Conservation (phyloP, 2,888 invertebrate species). For the Acleris holmiana region DNA sequence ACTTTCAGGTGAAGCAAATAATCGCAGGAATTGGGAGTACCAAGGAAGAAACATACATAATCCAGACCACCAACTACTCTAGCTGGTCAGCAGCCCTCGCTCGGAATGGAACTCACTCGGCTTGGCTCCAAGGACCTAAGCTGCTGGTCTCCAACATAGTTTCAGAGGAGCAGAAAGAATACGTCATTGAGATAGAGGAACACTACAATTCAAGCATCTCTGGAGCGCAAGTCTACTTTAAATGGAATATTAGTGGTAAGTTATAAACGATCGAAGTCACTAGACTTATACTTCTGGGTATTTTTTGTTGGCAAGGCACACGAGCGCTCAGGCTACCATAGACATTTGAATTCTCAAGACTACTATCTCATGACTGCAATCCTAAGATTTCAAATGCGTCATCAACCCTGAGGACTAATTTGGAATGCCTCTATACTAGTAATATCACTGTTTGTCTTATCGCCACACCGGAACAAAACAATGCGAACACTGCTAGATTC, state of each 20-base stretch:
- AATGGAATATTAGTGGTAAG: slow-evolving; percentile 58
- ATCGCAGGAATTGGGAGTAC: slow-evolving; percentile 39
- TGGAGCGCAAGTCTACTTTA: slow-evolving; percentile 42
- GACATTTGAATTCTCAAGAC: too few relatives aligned
- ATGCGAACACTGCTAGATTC: too few relatives aligned
- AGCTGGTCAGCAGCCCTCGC: slow-evolving; percentile 50
- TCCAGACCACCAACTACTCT: slow-evolving; percentile 40
- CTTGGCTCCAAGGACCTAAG: slow-evolving; percentile 49
- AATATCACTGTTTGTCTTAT: too few relatives aligned
- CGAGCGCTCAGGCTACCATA: too few relatives aligned
- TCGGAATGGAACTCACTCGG: slow-evolving; percentile 45
- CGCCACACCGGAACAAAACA: too few relatives aligned
- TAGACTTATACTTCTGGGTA: too few relatives aligned
- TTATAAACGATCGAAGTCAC: slow-evolving; percentile 17
- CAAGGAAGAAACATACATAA: neutral
- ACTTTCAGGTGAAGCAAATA: slow-evolving; percentile 46
- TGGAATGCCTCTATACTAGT: too few relatives aligned
- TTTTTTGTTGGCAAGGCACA: too few relatives aligned
- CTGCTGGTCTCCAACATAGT: slow-evolving; percentile 41
- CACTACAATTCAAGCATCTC: slow-evolving; percentile 27
- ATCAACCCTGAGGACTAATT: too few relatives aligned
- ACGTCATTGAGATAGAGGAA: slow-evolving; percentile 37
- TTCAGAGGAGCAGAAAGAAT: slow-evolving; percentile 14
- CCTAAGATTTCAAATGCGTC: too few relatives aligned
- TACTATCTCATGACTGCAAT: too few relatives aligned